Conservation (phyloP, 2,113 vertebrate species). For the Balaenoptera acutorostrata region DNA sequence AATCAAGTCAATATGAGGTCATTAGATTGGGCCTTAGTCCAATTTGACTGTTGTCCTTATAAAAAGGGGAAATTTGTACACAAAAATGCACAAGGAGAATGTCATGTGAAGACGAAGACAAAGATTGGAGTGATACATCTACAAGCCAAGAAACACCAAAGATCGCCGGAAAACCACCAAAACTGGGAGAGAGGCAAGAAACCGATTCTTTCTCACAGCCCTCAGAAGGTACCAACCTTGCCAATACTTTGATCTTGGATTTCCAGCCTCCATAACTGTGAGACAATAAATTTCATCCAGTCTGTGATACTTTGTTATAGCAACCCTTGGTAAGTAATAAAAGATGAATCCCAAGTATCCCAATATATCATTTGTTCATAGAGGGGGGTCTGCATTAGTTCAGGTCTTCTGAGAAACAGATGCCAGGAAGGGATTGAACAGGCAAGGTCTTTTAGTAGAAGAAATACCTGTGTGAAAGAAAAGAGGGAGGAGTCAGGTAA, state of each 20-base stretch:
- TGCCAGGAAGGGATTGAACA: background rate
- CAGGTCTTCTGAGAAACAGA: background rate
- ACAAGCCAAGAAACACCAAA: background rate
- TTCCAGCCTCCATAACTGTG: background rate
- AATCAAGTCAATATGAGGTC: background rate
- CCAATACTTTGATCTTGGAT: background rate
- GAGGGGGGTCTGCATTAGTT: background rate
- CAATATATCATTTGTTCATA: background rate
- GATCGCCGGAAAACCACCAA: background rate
- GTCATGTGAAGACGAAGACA: background rate
- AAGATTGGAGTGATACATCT: background rate
- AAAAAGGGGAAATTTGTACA: background rate
- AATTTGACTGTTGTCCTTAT: background rate
- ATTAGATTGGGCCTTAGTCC: background rate
- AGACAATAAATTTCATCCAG: background rate
- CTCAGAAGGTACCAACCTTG: background rate
- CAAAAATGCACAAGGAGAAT: background rate
- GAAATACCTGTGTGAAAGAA: background rate
- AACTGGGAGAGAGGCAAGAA: background rate
- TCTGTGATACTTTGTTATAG: background rate
- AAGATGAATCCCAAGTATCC: background rate
- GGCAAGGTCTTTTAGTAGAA: background rate
- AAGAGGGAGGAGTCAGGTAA: background rate
- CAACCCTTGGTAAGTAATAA: background rate
- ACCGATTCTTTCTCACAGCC: rapidly evolving